Conservation (phyloP, 2,113 vertebrate genomes). For the Ochotona princeps region DNA sequence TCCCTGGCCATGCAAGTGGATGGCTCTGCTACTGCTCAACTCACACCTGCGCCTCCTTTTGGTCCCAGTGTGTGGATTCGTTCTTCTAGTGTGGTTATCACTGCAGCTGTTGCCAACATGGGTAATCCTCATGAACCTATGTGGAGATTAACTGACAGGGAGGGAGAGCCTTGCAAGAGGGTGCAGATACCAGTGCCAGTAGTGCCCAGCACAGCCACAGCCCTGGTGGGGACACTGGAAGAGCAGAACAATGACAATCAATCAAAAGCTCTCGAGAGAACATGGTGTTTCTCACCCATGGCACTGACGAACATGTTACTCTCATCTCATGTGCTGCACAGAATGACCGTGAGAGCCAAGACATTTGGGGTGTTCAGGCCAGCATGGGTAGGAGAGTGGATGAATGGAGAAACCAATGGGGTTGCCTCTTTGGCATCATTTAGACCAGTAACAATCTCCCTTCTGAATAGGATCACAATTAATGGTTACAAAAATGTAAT, state of each 20-base stretch:
- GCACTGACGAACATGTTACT: not conserved
- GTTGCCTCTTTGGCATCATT: not conserved
- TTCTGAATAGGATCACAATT: not conserved
- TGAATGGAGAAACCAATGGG: not conserved
- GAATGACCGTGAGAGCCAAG: not conserved
- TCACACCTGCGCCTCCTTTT: too few species aligned
- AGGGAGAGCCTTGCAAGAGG: not conserved
- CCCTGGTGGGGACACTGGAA: not conserved
- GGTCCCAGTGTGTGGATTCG: too few species aligned
- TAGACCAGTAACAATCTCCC: not conserved
- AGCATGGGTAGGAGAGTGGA: too few species aligned
- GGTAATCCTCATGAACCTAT: not conserved
- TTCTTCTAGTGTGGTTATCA: accelerated
- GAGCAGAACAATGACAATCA: not conserved
- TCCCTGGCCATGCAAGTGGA: not conserved
- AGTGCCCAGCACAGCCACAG: not conserved
- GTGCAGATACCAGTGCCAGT: not conserved
- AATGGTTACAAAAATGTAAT: not conserved
- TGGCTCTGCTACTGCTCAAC: not conserved
- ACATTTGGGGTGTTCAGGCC: not conserved
- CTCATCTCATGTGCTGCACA: not conserved
- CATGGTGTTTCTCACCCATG: too few species aligned
- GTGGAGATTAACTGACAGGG: not conserved
- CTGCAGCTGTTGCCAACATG: not conserved
- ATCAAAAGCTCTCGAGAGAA: not conserved